Conservation (phyloP, 2,113 vertebrate genomes). For the Lepus americanus region DNA sequence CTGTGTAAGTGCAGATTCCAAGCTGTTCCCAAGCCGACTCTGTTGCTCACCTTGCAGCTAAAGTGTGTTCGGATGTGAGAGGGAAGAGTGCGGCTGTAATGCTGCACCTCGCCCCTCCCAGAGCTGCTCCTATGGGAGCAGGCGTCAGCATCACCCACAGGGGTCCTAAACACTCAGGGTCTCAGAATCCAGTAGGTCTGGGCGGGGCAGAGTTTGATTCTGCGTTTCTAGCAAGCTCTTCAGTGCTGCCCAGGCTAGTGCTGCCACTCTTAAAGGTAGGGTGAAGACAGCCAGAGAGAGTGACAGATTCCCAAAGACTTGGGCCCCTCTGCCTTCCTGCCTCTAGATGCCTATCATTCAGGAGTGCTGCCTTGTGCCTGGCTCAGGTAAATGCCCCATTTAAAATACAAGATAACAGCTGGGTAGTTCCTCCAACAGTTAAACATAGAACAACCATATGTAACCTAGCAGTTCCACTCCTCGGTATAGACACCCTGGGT, state of each 20-base stretch:
- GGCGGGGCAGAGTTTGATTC: no score
- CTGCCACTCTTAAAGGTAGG: rapidly evolving
- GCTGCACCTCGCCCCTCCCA: not conserved
- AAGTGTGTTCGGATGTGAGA: not conserved
- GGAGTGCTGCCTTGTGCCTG: not conserved
- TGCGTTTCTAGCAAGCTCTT: not conserved
- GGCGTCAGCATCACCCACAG: not conserved
- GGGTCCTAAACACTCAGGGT: not conserved
- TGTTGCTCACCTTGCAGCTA: not conserved
- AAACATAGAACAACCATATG: not conserved
- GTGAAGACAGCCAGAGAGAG: not conserved
- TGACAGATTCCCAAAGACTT: not conserved
- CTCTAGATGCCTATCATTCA: not conserved
- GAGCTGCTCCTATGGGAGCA: not conserved
- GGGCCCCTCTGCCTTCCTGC: not conserved
- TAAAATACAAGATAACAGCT: not conserved
- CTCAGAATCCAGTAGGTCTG: not conserved
- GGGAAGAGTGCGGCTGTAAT: not conserved
- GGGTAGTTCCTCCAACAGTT: not conserved
- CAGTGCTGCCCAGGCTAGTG: not conserved
- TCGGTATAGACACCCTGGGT: not conserved
- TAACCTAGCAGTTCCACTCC: not conserved
- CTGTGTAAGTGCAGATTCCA: not conserved
- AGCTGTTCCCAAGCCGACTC: not conserved
- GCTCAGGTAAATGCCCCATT: not conserved